phyloP scores from a whole-genome alignment of 2,888 invertebrate species.

The Didymodactylos carnosus region DNA sequence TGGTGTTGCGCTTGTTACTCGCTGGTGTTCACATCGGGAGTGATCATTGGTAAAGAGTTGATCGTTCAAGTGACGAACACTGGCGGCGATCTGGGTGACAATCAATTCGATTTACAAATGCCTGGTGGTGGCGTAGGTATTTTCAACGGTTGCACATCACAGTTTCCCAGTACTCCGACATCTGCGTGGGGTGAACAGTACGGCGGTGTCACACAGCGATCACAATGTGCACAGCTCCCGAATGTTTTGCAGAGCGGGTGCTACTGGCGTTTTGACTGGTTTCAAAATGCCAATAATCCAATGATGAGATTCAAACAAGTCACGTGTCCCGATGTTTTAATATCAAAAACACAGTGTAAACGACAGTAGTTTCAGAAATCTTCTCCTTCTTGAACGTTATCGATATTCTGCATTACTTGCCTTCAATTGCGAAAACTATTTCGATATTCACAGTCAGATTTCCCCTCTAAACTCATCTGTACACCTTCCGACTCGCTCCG shows the following conservation, averaged over 20 bases:
- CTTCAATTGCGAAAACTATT: too few relatives aligned
- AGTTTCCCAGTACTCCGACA: not conserved
- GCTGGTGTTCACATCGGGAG: constrained; percentile 11
- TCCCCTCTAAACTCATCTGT: too few relatives aligned
- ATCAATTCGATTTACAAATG: constrained; percentile 16
- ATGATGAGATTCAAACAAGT: constrained; percentile 11
- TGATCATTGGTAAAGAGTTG: constrained; percentile 9
- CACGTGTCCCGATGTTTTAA: constrained; percentile 9
- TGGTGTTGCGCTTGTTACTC: constrained; percentile 15
- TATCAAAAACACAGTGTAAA: not conserved
- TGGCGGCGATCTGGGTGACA: constrained; percentile 15
- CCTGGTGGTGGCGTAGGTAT: constrained; percentile 16
- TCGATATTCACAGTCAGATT: too few relatives aligned
- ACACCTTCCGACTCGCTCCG: too few relatives aligned
- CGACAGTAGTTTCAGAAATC: not conserved
- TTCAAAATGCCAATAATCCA: constrained; percentile 15
- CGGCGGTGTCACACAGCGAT: constrained; percentile 7
- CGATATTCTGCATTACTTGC: too few relatives aligned
- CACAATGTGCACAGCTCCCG: constrained; percentile 8
- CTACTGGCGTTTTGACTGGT: constrained; percentile 16
- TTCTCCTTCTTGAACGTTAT: too few relatives aligned
- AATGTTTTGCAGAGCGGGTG: constrained; percentile 7
- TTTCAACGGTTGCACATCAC: constrained; percentile 14
- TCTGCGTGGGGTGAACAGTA: constrained; percentile 8
- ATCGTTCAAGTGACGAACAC: constrained; percentile 17